Base-by-base conservation (phyloP, 2,888 invertebrate species). In the Latrodectus hesperus region DNA sequence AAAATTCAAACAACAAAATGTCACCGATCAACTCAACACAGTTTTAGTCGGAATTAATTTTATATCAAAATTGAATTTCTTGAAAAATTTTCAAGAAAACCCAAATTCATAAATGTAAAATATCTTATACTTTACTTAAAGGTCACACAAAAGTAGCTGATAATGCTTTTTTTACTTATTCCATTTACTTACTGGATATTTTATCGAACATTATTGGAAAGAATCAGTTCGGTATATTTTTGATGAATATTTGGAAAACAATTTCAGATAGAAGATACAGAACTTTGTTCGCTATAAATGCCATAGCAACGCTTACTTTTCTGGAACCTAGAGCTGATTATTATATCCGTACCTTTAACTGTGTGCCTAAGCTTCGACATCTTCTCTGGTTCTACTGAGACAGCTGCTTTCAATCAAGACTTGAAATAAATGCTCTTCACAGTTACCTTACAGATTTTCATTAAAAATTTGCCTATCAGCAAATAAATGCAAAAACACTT, bases 1-100 rank as follows among this genome's bases (percentile, higher is more conserved):
- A 5, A 82, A 76, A 55, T 51, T n/a, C 14, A 79, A 71, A 17
- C 26, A 79, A 1, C 65, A 78, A 11, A n/a, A 79, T 71, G 53
- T 70, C 3, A 12, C 65, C 14, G 38, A 51, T 3, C 22, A 77
- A 11, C 92, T 95, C 22, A 96, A 95, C 91, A 94, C 98, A 0
- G 92, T 97, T 53, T 93, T 97, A 91, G 92, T 98, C 22, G 97
- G 97, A 65, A 95, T 98, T 90, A 97, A 97, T 91, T 96, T 96
- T 70, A 95, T 97, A 90, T 97, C 97, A 0, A 93, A 96, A 83
- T 93, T 96, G 68, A 96, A 97, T 91, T 94, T 96, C 83, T 93
- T 94, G 26, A 94, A 96, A 77, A 95, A 95, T 11, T 95, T 97
- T 95, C 95, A 95, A 0, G 93, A 94, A 91, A 96, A 0, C 93